Base-by-base conservation (phyloP, 1,140 invertebrate genomes). In the Acromyrmex charruanus region DNA sequence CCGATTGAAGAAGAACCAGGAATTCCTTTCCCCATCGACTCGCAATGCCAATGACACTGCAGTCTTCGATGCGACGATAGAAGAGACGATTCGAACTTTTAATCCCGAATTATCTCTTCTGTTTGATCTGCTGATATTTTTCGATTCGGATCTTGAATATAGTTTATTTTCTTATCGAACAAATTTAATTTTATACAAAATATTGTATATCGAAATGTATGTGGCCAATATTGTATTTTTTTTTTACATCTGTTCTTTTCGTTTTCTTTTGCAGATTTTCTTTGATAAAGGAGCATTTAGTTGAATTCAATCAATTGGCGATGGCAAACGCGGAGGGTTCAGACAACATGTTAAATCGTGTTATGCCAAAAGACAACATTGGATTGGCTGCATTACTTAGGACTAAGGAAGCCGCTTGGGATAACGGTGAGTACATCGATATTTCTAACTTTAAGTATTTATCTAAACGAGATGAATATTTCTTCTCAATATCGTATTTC, bases 281-380 rank as follows among this genome's bases (percentile, higher is more conserved):
- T 39, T 95, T 99, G 94, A 97, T 99, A 68, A 99, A 99, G 94
- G 98, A 99, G 94, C 98, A 99, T 95, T 96, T 99, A 89, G 98
- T 98, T 87, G 99, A 99, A 96, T 99, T 99, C 96, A 99, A 99
- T 96, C 99, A 99, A 96, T 95, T 99, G 89, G 99, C 99, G 12
- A 99, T 99, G 98, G 98, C 98, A 7, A 99, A 99, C 95, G 99
- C 99, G 39, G 99, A 99, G 94, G 99, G 99, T 61, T 99, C 98
- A 18, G 99, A 99, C 95, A 98, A 99, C 94, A 99, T 99, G 99
- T 96, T 99, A 88, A 99, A 99, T 95, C 96, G 99, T 91, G 99
- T 99, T 28, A 99, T 99, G 99, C 99, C 99, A 18, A 99, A 99
- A 94, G 99, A 99, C 95, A 99, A 99, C 95, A 99, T 99, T 92